phyloP scores from a whole-genome alignment of 2,888 invertebrate species.

The Meiosimyza decipiens region DNA sequence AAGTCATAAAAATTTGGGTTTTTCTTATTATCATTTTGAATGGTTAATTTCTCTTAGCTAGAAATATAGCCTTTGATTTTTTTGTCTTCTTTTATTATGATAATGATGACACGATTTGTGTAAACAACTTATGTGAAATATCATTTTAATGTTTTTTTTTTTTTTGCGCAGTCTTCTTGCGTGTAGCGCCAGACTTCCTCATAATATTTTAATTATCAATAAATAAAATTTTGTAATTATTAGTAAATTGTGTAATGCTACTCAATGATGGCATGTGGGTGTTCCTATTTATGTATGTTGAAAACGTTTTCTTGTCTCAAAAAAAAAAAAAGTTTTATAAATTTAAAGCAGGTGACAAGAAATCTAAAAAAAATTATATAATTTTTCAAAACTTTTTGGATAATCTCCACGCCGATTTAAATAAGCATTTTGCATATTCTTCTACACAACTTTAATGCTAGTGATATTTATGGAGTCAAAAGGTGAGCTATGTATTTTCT shows the following conservation, averaged over 20 bases:
- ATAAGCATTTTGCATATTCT: no score
- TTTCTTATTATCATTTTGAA: slow-evolving; percentile 14
- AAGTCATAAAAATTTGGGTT: slow-evolving; percentile 37
- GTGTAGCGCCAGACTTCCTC: slow-evolving; percentile 41
- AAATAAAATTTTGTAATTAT: not conserved
- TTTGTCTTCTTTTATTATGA: no score
- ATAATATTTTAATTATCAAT: not conserved
- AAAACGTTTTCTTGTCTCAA: not conserved
- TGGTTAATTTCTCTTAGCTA: slow-evolving; percentile 14
- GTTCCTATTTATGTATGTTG: slow-evolving; percentile 11
- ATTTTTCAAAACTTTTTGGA: no score
- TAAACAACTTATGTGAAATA: slow-evolving; percentile 3
- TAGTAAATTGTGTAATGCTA: slow-evolving; percentile 29
- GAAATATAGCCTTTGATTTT: no score
- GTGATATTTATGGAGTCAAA: no score
- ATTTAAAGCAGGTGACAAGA: no score
- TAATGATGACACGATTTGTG: slow-evolving; percentile 9
- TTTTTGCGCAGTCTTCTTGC: not conserved
- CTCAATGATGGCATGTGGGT: slow-evolving; percentile 22
- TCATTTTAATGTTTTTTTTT: slow-evolving; percentile 1
- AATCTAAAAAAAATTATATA: no score
- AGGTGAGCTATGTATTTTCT: no score
- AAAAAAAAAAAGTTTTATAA: no score
- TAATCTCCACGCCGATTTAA: no score
- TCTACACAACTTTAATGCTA: no score